phyloP scores from a whole-genome alignment of 2,888 invertebrate species.

The Rosalia funebris region DNA sequence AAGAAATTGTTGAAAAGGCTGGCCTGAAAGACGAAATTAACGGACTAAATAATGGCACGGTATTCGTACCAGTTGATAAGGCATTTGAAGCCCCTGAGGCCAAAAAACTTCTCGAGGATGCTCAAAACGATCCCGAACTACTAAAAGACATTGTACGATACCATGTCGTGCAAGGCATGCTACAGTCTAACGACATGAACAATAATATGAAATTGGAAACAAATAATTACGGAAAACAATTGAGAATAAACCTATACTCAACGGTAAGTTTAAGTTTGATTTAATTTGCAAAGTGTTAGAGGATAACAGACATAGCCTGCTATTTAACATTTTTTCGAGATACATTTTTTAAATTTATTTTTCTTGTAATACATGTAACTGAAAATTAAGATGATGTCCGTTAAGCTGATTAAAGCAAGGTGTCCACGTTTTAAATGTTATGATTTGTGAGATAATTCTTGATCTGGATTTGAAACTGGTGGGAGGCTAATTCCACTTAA shows the following conservation, averaged over 20 bases:
- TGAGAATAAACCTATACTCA: constrained; percentile 72
- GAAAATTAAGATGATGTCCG: too few relatives aligned
- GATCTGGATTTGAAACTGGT: too few relatives aligned
- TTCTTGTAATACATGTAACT: too few relatives aligned
- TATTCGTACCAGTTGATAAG: constrained; percentile 73
- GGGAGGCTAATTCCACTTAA: too few relatives aligned
- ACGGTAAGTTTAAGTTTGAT: constrained; percentile 62
- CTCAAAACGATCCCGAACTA: constrained; percentile 63
- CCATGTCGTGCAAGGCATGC: constrained; percentile 70
- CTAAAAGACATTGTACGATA: constrained; percentile 71
- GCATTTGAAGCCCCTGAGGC: constrained; percentile 68
- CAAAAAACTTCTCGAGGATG: constrained; percentile 59
- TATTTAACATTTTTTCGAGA: too few relatives aligned
- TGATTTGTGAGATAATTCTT: too few relatives aligned
- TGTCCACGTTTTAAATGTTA: too few relatives aligned
- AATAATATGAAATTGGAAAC: constrained; percentile 68
- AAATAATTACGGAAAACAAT: constrained; percentile 59
- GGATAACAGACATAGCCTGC: background rate
- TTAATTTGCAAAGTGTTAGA: too few relatives aligned
- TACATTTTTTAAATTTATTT: too few relatives aligned
- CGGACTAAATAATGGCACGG: constrained; percentile 69
- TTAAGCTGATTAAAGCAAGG: too few relatives aligned
- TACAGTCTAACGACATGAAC: constrained; percentile 68
- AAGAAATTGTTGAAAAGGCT: constrained; percentile 67
- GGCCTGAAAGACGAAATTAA: constrained; percentile 68